These are phyloP conservation scores for Eulemur rubriventer DNA, from an alignment of 2,797 vertebrate genomes.

Conservation along the genomic window DNA sequence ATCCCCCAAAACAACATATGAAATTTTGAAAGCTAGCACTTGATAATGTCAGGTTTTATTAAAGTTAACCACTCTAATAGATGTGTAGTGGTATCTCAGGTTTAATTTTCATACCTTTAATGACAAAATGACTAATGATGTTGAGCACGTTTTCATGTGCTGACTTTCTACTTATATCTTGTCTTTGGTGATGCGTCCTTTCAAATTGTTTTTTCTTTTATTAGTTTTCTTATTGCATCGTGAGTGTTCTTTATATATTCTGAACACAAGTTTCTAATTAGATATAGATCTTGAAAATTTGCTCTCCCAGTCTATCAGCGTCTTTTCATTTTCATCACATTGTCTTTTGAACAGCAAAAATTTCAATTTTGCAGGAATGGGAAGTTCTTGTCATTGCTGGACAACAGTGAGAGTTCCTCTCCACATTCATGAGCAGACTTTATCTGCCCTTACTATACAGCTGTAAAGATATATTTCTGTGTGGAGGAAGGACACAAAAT, in stretches of 20 bases:
- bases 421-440: background rate
- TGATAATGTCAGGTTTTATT: background rate
- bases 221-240: background rate
- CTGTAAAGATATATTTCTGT: background rate
- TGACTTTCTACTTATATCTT: too few relatives aligned
- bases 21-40: background rate
- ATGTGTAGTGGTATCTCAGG: background rate
- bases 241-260: background rate
- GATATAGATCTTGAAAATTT: background rate
- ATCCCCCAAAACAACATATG: background rate
- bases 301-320: background rate
- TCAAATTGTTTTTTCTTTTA: background rate
- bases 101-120: background rate
- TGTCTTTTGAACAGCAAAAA: background rate
- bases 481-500: background rate
- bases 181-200: background rate
- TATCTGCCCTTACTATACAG: background rate
- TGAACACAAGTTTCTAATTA: background rate
- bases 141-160: background rate
- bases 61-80: background rate
- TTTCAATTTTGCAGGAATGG: background rate
- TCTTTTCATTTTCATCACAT: background rate
- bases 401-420: background rate
- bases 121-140: background rate
- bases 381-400: background rate